These are phyloP conservation scores for Rhopalosiphum nymphaeae DNA, from an alignment of 2,888 invertebrate genomes.

Conservation along the genomic window DNA sequence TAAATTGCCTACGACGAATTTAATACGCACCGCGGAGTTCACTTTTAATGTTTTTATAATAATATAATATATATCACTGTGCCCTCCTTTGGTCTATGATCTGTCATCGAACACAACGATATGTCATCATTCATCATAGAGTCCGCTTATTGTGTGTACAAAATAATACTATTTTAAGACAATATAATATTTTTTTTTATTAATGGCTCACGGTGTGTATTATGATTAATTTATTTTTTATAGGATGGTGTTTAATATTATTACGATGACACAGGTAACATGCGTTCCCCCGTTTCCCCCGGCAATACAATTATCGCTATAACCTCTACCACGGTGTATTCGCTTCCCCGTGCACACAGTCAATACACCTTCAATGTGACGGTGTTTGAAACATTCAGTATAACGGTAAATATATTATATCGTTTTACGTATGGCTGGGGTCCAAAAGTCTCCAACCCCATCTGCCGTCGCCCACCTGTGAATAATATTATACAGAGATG, in stretches of 20 bases:
- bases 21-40: background rate
- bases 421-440: background rate
- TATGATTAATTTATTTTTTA: background rate
- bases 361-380: background rate
- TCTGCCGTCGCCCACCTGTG: background rate
- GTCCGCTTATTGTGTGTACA: background rate
- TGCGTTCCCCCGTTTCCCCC: background rate
- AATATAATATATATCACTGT: background rate
- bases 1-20: background rate
- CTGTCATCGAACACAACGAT: background rate
- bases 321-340: background rate
- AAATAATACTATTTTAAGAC: background rate
- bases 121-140: background rate
- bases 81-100: background rate
- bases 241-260: background rate
- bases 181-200: background rate
- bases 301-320: background rate
- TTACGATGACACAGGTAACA: background rate
- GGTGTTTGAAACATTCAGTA: background rate
- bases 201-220: background rate
- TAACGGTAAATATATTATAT: background rate
- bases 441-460: background rate
- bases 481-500: background rate
- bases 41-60: background rate
- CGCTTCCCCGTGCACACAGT: background rate